These are phyloP conservation scores for Polydrusus cervinus DNA, from an alignment of 2,888 invertebrate species.

Conservation along the genomic window DNA sequence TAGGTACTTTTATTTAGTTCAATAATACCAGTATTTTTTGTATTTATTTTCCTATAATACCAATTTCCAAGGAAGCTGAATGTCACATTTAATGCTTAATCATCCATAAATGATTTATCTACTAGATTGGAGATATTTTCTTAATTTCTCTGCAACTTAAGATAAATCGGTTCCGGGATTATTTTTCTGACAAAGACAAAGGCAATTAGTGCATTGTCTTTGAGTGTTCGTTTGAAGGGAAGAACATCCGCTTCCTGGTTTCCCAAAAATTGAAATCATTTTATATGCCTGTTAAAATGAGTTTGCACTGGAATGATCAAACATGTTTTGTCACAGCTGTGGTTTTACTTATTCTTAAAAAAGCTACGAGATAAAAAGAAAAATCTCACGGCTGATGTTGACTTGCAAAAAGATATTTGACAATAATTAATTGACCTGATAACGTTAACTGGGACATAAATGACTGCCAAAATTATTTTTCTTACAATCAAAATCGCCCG, in stretches of 20 bases:
- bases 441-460: too few species aligned
- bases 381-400: too few species aligned
- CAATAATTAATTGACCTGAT: too few species aligned
- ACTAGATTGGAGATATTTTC: not conserved
- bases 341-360: too few species aligned
- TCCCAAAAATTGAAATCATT: not conserved
- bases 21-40: too few species aligned
- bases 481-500: too few species aligned
- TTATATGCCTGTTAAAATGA: not conserved
- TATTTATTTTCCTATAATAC: too few species aligned
- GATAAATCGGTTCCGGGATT: not conserved
- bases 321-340: too few species aligned
- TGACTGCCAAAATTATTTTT: too few species aligned
- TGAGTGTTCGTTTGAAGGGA: not conserved
- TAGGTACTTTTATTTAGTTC: too few species aligned
- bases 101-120: not conserved
- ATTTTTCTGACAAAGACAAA: slow-evolving; percentile 1
- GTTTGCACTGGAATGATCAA: not conserved
- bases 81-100: not conserved
- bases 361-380: too few species aligned
- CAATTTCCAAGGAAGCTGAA: not conserved
- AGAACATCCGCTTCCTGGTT: not conserved
- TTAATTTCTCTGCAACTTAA: not conserved
- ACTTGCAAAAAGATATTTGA: too few species aligned
- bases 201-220: not conserved